Percentiles rank a stretch among this genome's conserved stretches.
phyloP scores from a whole-genome alignment of 1,140 invertebrate species.

The Leucophenga varia region DNA sequence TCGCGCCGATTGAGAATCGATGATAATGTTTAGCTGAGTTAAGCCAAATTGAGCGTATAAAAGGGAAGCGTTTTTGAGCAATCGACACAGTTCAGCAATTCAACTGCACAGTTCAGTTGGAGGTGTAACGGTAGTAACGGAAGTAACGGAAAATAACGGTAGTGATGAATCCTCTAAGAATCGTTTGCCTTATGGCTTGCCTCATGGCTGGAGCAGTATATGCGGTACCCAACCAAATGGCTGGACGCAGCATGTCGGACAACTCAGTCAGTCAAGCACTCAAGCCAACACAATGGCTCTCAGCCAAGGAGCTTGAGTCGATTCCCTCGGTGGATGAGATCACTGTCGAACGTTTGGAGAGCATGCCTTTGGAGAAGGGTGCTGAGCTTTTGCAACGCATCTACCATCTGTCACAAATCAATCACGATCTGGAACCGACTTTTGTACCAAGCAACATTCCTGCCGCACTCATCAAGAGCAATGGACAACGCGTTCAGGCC shows the following conservation, averaged over 20 bases:
- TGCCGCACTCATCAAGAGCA: slow-evolving; percentile 8
- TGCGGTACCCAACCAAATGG: slow-evolving; percentile 10
- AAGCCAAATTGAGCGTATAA: background rate
- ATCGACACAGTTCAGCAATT: slow-evolving; percentile 20
- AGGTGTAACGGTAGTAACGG: too few species aligned
- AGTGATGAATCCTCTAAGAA: slow-evolving; percentile 20
- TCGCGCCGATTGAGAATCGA: too few species aligned
- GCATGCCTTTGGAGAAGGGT: slow-evolving; percentile 8
- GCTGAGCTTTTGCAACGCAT: slow-evolving; percentile 8
- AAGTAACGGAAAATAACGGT: too few species aligned
- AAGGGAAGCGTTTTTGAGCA: background rate
- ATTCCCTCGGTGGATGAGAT: slow-evolving; percentile 1
- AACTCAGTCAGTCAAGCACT: slow-evolving; percentile 5
- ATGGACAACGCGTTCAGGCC: slow-evolving; percentile 8
- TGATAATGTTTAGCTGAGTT: background rate
- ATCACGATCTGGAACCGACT: background rate
- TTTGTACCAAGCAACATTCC: slow-evolving; percentile 15
- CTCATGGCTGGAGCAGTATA: slow-evolving; percentile 7
- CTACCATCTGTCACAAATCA: slow-evolving; percentile 11
- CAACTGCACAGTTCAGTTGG: background rate
- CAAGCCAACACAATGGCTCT: slow-evolving; percentile 7
- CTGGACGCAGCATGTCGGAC: background rate
- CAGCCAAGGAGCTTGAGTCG: background rate
- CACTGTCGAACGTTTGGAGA: slow-evolving; percentile 3
- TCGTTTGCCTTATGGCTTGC: slow-evolving; percentile 10